phyloP scores from a whole-genome alignment of 2,797 vertebrate species.

The Spinus pinus region DNA sequence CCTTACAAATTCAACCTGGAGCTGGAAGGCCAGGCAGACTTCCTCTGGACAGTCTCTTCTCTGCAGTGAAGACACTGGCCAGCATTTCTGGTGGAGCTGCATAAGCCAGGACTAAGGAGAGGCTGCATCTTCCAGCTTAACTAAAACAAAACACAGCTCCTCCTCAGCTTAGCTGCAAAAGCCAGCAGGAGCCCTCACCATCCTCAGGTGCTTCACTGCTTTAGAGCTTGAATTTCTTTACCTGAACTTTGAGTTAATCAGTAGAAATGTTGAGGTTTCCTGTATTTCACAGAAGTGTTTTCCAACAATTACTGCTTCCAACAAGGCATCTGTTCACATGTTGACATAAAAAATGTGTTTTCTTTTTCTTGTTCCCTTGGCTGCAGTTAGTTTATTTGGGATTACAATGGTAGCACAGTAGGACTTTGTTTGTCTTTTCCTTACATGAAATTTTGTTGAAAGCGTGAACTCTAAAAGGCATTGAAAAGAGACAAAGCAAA shows the following conservation, averaged over 20 bases:
- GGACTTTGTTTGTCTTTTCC: constrained; percentile 7
- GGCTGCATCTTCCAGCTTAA: background rate
- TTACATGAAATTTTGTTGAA: constrained; percentile 15
- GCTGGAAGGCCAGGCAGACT: background rate
- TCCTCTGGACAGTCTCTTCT: background rate
- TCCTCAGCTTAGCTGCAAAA: background rate
- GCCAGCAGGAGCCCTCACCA: background rate
- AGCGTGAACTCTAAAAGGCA: background rate
- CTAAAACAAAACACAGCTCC: background rate
- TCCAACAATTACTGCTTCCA: constrained; percentile 1
- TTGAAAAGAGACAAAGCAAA: constrained; percentile 14
- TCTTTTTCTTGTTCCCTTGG: constrained; percentile 5
- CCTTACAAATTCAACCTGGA: background rate
- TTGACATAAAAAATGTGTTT: background rate
- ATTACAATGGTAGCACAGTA: constrained; percentile 28
- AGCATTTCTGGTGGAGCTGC: background rate
- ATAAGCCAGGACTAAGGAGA: background rate
- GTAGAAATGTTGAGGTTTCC: constrained; percentile 1
- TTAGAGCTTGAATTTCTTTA: background rate
- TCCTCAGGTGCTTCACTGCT: background rate
- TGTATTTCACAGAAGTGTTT: background rate
- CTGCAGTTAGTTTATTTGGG: background rate
- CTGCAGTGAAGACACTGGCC: background rate
- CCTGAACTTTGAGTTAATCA: background rate
- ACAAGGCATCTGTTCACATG: background rate